A percentile compares a stretch with the other conserved stretches of the same genome.
These are phyloP conservation scores for Tenthredo distinguenda DNA, from an alignment of 2,888 invertebrate species.

Conservation along the genomic window DNA sequence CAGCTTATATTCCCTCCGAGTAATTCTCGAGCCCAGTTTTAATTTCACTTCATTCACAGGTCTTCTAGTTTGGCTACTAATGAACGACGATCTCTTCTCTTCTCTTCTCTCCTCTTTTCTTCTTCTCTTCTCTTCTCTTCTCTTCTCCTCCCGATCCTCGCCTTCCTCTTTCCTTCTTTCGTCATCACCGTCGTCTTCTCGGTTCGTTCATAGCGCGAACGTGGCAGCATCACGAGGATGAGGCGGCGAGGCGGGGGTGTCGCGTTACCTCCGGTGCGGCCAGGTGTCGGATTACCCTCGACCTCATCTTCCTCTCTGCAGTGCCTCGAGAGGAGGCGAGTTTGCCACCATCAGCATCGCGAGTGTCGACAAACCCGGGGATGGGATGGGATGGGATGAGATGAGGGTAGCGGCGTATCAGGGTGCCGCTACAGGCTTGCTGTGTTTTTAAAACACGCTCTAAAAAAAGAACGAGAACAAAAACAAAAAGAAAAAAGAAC, in stretches of 20 bases:
- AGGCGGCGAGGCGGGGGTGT: slow-evolving; percentile 71
- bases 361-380: slow-evolving; percentile 37
- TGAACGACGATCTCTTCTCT: slow-evolving; percentile 44
- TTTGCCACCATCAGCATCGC: slow-evolving; percentile 70
- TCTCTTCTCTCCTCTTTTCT: slow-evolving; percentile 52
- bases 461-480: not conserved
- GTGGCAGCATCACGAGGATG: slow-evolving; percentile 58
- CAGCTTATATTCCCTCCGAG: not conserved
- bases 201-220: slow-evolving; percentile 52
- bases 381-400: not conserved
- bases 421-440: not conserved
- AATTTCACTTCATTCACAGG: slow-evolving; percentile 7
- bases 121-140: slow-evolving; percentile 44
- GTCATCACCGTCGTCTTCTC: slow-evolving; percentile 53
- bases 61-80: not conserved
- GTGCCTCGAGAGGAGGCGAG: slow-evolving; percentile 62
- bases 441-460: not conserved
- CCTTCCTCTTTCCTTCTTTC: slow-evolving; percentile 56
- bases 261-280: slow-evolving; percentile 73
- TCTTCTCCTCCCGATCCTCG: slow-evolving; percentile 55
- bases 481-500: too few species aligned
- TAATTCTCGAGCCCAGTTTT: not conserved
- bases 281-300: slow-evolving; percentile 75
- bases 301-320: slow-evolving; percentile 74
- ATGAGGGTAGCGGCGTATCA: slow-evolving; percentile 9